phyloP scores from a whole-genome alignment of 2,113 vertebrate genomes.

The Oreochromis spilurus region DNA sequence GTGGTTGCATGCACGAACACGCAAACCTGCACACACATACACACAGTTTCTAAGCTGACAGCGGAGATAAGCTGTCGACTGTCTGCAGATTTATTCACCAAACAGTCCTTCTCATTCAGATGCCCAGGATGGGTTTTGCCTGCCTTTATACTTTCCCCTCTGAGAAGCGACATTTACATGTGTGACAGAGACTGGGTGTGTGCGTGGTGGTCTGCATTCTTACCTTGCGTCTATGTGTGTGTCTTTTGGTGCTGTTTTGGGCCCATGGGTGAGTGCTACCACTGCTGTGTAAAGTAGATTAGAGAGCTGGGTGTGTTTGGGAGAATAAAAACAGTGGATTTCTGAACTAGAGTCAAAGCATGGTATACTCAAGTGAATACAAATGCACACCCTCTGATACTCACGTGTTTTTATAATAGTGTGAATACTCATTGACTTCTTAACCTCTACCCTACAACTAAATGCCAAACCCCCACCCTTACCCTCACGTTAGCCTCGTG shows the following conservation, averaged over 20 bases:
- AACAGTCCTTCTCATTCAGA: slow-evolving; percentile 23
- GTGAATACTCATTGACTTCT: neutral
- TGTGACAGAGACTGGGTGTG: neutral
- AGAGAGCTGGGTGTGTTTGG: slow-evolving; percentile 20
- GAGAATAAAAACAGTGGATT: slow-evolving; percentile 20
- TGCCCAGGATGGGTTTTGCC: neutral
- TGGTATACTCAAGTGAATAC: slow-evolving; percentile 13
- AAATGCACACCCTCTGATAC: neutral
- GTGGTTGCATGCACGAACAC: neutral
- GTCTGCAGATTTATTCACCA: slow-evolving; percentile 7
- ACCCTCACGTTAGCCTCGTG: neutral
- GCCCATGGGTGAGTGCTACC: slow-evolving; percentile 12
- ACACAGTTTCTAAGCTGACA: slow-evolving; percentile 13
- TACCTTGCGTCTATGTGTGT: neutral
- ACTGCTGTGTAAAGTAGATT: slow-evolving; percentile 46
- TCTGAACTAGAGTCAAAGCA: neutral
- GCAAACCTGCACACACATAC: neutral
- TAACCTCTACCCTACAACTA: neutral
- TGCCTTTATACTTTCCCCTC: neutral
- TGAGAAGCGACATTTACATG: slow-evolving; percentile 7
- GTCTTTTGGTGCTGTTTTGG: slow-evolving; percentile 14
- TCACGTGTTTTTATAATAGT: neutral
- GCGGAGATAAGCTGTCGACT: slow-evolving; percentile 11
- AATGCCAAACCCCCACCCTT: neutral
- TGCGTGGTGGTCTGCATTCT: neutral